A percentile compares a stretch with the other conserved stretches of the same genome.
Conservation (phyloP, 2,797 vertebrate species). For the Clarias pachynema region DNA sequence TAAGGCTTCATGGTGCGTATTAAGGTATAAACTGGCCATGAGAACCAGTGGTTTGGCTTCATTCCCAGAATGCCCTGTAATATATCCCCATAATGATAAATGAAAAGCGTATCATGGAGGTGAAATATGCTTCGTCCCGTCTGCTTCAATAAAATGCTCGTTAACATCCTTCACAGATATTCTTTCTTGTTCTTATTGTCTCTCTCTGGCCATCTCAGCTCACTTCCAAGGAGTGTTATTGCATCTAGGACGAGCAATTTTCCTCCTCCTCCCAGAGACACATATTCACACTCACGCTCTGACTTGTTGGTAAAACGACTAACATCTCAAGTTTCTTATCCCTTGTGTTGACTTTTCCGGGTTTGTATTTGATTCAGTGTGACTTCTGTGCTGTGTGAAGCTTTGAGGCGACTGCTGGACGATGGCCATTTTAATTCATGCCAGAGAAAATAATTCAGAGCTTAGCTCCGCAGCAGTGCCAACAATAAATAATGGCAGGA, state of each 20-base stretch:
- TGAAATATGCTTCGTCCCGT: slow-evolving; percentile 58
- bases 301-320: slow-evolving; percentile 17
- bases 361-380: slow-evolving; percentile 34
- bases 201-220: slow-evolving; percentile 18
- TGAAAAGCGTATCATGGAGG: slow-evolving; percentile 58
- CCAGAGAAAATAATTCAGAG: slow-evolving; percentile 49
- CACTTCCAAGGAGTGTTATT: slow-evolving; percentile 17
- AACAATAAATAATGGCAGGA: slow-evolving; percentile 44
- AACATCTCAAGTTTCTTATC: slow-evolving; percentile 35
- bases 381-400: slow-evolving; percentile 33
- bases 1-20: slow-evolving; percentile 55
- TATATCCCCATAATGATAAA: slow-evolving; percentile 56
- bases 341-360: slow-evolving; percentile 43
- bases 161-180: slow-evolving; percentile 56
- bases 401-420: slow-evolving; percentile 36
- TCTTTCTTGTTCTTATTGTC: background rate
- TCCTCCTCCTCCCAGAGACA: slow-evolving; percentile 10
- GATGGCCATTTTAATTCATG: slow-evolving; percentile 35
- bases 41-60: slow-evolving; percentile 59
- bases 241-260: slow-evolving; percentile 16
- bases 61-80: slow-evolving; percentile 35
- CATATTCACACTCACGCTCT: slow-evolving; percentile 12
- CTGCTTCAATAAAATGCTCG: slow-evolving; percentile 48
- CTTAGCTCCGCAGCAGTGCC: slow-evolving; percentile 37
- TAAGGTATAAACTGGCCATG: slow-evolving; percentile 61